Conservation (phyloP, 2,797 vertebrate genomes). For the Pangasius mekongensis region DNA sequence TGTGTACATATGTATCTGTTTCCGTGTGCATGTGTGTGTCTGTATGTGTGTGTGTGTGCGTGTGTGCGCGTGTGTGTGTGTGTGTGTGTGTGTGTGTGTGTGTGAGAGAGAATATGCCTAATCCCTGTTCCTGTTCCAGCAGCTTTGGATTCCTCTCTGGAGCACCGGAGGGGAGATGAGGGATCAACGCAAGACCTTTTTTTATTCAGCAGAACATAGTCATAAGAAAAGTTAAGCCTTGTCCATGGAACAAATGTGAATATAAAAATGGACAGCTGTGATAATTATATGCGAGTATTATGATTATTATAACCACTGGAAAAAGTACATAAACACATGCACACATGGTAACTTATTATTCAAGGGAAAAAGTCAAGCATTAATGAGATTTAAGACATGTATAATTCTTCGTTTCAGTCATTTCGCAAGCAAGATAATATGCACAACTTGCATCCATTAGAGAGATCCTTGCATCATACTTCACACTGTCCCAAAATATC, state of each 20-base stretch:
- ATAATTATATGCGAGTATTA: slow-evolving; percentile 38
- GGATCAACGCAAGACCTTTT: slow-evolving; percentile 44
- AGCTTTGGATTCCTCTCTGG: slow-evolving; percentile 31
- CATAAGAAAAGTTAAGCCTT: slow-evolving; percentile 39
- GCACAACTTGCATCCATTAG: slow-evolving; percentile 27
- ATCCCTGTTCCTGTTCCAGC: slow-evolving; percentile 26
- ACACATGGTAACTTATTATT: slow-evolving; percentile 34
- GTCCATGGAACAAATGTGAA: slow-evolving; percentile 40
- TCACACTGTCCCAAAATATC: slow-evolving; percentile 26
- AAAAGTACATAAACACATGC: slow-evolving; percentile 52
- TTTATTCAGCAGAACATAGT: slow-evolving; percentile 49
- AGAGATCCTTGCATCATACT: slow-evolving; percentile 22
- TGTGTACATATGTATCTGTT: not conserved
- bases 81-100: not conserved
- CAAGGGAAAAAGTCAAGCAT: slow-evolving; percentile 16
- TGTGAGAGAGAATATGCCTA: not conserved
- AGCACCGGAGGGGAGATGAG: slow-evolving; percentile 41
- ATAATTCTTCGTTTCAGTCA: slow-evolving; percentile 35
- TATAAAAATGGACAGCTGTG: slow-evolving; percentile 47
- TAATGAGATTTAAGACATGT: slow-evolving; percentile 38
- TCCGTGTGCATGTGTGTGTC: not conserved
- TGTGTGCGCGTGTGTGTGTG: not conserved
- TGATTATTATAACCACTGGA: slow-evolving; percentile 21
- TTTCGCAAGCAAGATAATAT: slow-evolving; percentile 27
- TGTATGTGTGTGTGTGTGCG: not conserved